A percentile compares a stretch with the other conserved stretches of the same genome.
These are phyloP conservation scores for Bradypodion pumilum DNA, from an alignment of 2,797 vertebrate species.

Conservation along the genomic window DNA sequence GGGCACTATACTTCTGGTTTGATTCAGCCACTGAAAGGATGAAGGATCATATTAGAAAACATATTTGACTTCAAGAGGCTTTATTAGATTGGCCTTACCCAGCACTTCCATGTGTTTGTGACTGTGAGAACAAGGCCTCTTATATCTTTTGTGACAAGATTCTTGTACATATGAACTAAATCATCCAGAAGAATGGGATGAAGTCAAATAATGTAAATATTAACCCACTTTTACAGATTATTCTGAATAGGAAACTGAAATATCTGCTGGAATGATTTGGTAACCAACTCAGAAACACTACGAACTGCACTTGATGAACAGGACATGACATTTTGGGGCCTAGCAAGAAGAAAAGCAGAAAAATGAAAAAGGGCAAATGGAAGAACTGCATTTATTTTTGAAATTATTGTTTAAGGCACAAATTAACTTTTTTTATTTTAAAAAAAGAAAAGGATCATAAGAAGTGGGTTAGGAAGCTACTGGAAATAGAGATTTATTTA, in stretches of 20 bases:
- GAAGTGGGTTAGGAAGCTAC: constrained; percentile 30
- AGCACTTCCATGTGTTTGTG: background rate
- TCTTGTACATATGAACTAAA: constrained; percentile 21
- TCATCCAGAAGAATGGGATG: constrained; percentile 43
- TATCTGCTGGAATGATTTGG: constrained; percentile 13
- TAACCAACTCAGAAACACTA: constrained; percentile 27
- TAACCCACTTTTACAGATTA: constrained; percentile 35
- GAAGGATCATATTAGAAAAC: constrained; percentile 30
- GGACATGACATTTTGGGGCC: constrained; percentile 16
- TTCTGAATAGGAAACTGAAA: constrained; percentile 37
- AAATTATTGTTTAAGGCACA: constrained; percentile 79
- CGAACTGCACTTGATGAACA: constrained; percentile 14
- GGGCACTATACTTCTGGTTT: background rate
- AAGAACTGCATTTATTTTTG: constrained; percentile 70
- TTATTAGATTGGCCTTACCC: background rate
- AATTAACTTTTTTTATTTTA: constrained; percentile 75
- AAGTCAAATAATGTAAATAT: constrained; percentile 42
- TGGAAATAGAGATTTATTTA: constrained; percentile 38
- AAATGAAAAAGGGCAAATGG: constrained; percentile 20
- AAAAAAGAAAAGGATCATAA: constrained; percentile 48
- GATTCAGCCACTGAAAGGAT: constrained; percentile 23
- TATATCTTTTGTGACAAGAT: constrained; percentile 57
- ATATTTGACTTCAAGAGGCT: background rate
- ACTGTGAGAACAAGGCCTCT: constrained; percentile 29
- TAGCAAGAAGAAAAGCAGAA: constrained; percentile 44